Percentiles rank a stretch among this genome's conserved stretches.
Conservation (phyloP, 2,888 invertebrate species). For the Apamea epomidion region DNA sequence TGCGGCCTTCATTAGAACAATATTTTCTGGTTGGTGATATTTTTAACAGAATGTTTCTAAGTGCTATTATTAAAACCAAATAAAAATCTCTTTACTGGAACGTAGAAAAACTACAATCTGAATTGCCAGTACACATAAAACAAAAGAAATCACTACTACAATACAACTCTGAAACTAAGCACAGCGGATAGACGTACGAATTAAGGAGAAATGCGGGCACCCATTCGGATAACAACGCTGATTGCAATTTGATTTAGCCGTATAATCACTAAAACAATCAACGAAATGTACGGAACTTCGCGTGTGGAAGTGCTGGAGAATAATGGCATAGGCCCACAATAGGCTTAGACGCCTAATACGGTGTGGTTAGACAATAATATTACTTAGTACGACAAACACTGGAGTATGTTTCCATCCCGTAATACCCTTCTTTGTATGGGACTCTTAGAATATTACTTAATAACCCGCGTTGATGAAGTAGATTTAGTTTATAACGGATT, state of each 20-base stretch:
- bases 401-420: slow-evolving; percentile 29
- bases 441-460: slow-evolving; percentile 36
- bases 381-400: slow-evolving; percentile 59
- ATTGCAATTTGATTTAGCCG: slow-evolving; percentile 73
- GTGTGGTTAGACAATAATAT: slow-evolving; percentile 60
- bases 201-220: slow-evolving; percentile 61
- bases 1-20: neutral
- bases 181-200: slow-evolving; percentile 46
- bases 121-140: slow-evolving; percentile 19
- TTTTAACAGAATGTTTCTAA: neutral
- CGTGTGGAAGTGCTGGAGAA: slow-evolving; percentile 50
- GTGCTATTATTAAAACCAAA: neutral
- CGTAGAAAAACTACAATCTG: slow-evolving; percentile 17
- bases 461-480: slow-evolving; percentile 12
- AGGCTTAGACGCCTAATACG: slow-evolving; percentile 58
- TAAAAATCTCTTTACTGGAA: neutral
- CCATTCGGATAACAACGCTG: slow-evolving; percentile 67
- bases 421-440: slow-evolving; percentile 45
- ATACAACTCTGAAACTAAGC: slow-evolving; percentile 34
- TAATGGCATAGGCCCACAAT: slow-evolving; percentile 54
- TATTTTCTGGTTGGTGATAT: neutral
- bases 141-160: slow-evolving; percentile 33
- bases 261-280: slow-evolving; percentile 72
- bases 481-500: slow-evolving; percentile 3
- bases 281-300: slow-evolving; percentile 59